Evolutionary conservation across 2,888 invertebrate genomes (phyloP).

Genomic region (Arctia plantaginis): DNA sequence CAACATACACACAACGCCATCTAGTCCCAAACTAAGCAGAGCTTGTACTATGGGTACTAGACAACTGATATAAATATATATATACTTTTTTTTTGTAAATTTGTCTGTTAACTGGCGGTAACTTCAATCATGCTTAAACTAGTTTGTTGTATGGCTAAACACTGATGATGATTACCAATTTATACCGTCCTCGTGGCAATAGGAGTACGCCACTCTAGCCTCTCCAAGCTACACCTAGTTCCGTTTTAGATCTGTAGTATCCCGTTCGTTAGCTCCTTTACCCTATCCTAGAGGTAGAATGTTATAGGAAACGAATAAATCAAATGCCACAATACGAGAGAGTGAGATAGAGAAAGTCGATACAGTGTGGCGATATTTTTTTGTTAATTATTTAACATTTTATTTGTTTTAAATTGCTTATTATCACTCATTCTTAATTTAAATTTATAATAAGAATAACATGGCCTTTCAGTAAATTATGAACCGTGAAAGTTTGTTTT

Average conservation of each 20-base stretch:
- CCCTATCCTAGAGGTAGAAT: too few relatives aligned
- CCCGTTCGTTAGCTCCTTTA: not conserved
- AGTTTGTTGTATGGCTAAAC: not conserved
- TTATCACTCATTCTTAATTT: not conserved
- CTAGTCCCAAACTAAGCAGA: too few relatives aligned
- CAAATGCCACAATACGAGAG: not conserved
- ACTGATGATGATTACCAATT: too few relatives aligned
- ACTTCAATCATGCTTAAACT: too few relatives aligned
- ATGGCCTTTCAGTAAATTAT: not conserved
- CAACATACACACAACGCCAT: too few relatives aligned
- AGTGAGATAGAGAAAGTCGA: not conserved
- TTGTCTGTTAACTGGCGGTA: too few relatives aligned
- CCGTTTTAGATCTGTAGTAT: too few relatives aligned
- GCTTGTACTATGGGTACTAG: too few relatives aligned
- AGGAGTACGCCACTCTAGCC: not conserved
- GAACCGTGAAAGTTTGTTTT: conserved; percentile 1
- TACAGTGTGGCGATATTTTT: not conserved
- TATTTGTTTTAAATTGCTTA: not conserved
- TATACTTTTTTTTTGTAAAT: too few relatives aligned
- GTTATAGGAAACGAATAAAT: too few relatives aligned
- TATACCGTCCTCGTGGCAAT: not conserved
- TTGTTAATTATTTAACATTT: not conserved
- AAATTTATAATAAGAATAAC: not conserved
- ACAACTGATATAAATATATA: too few relatives aligned
- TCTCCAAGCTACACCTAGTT: not conserved